These are phyloP conservation scores for Myzus persicae DNA, from an alignment of 1,140 invertebrate genomes.

Conservation along the genomic window DNA sequence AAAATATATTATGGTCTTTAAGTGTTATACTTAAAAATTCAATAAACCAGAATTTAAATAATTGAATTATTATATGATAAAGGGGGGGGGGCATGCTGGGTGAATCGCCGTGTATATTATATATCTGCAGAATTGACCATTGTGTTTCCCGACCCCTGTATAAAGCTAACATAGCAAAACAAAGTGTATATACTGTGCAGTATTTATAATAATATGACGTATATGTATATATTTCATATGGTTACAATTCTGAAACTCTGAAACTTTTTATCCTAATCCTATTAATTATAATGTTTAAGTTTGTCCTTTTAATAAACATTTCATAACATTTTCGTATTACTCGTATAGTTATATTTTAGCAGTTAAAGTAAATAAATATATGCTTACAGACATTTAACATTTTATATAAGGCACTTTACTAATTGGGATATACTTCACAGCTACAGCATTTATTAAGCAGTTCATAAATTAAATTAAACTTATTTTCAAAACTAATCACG, in stretches of 20 bases:
- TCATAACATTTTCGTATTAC: neutral
- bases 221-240: neutral
- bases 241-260: neutral
- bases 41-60: neutral
- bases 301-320: neutral
- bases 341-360: neutral
- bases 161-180: too few species aligned
- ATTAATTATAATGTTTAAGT: neutral
- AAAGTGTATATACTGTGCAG: neutral
- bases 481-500: conserved; percentile 2
- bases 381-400: neutral
- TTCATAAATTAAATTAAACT: conserved; percentile 7
- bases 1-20: neutral
- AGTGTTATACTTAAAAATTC: neutral
- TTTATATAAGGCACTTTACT: neutral
- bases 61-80: neutral
- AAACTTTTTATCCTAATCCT: neutral
- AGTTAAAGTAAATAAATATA: neutral
- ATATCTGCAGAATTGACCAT: too few species aligned
- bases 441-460: neutral
- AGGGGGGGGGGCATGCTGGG: neutral
- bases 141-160: too few species aligned
- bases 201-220: neutral
- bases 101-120: too few species aligned
- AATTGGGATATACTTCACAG: neutral